Evolutionary conservation across 2,797 vertebrate genomes (phyloP), one percentile per base, ranked within the genome.

Genomic region (Notamacropus eugenii): DNA sequence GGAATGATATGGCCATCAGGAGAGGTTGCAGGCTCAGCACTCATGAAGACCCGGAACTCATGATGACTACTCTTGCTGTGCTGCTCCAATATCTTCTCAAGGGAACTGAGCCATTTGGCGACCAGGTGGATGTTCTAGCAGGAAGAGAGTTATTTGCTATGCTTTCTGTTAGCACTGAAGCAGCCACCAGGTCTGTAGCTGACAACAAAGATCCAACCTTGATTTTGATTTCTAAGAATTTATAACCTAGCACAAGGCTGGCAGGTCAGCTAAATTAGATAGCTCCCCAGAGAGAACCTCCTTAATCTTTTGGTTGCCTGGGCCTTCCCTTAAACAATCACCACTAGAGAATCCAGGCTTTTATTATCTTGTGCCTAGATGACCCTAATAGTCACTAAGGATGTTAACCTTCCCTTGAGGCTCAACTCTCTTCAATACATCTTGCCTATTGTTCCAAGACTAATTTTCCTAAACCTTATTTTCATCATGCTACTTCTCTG

Each of bases 121-220:
- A 99, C 99, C 97, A 99, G 98, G 97, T 99, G 99, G 98, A 99
- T 99, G 97, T 99, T 99, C 99, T 99, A 95, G 67, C 58, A 94
- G 57, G 29, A 96, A 97, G 28, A 94, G 95, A 98, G 92, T 5
- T 1, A 12, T 95, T 57, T 94, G 54, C 22, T 62, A 4, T 16
- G 10, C 52, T 0, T 82, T 93, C 11, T 16, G 50, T 1, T 55
- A n/a, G 0, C 0, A 0, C 27, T 87, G 40, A 50, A 92, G 19
- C 1, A 90, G 34, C 56, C 54, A 91, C 6, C 0, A 1, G 95
- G 55, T 62, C 58, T 92, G 50, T 28, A 34, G 54, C 31, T 46
- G 1, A 4, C 40, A 34, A 29, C 29, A 50, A 29, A 29, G 4
- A 9, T 3, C 28, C 90, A 40, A 13, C 13, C 34, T 90, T 91